Percentiles rank a stretch among this genome's conserved stretches.
These are phyloP conservation scores for Poeciliopsis turneri DNA, from an alignment of 2,797 vertebrate genomes.

Conservation along the genomic window DNA sequence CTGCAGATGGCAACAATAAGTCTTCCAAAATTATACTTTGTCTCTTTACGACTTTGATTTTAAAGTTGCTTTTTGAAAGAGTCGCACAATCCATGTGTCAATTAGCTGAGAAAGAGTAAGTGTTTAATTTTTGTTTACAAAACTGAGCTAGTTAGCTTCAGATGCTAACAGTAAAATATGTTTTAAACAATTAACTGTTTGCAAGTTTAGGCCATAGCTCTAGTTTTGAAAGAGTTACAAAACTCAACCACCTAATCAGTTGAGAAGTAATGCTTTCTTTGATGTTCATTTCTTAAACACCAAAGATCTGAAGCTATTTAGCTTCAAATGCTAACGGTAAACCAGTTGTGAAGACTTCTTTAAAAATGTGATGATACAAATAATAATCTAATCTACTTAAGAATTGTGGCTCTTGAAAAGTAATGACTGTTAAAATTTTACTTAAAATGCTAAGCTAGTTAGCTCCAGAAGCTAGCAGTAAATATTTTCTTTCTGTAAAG, in stretches of 20 bases:
- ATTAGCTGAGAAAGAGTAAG: no score
- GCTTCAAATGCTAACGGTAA: no score
- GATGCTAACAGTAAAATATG: no score
- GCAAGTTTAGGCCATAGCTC: no score
- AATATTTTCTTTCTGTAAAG: neutral
- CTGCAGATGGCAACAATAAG: neutral
- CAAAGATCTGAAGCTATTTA: no score
- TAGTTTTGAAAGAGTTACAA: neutral
- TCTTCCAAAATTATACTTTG: neutral
- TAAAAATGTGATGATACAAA: neutral
- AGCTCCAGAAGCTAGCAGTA: neutral
- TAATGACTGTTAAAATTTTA: neutral
- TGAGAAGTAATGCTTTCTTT: neutral
- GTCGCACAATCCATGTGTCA: no score
- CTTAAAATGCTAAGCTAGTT: neutral
- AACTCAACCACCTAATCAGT: neutral
- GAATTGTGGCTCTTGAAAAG: neutral
- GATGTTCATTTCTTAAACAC: neutral
- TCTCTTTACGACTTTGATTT: neutral
- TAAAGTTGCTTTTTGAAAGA: neutral
- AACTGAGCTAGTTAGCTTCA: no score
- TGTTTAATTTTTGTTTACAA: no score
- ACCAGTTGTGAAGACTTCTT: neutral
- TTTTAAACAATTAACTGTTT: no score
- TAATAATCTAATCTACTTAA: neutral